These are phyloP conservation scores for Rhinoraja longicauda DNA, from an alignment of 2,797 vertebrate species.

Conservation along the genomic window DNA sequence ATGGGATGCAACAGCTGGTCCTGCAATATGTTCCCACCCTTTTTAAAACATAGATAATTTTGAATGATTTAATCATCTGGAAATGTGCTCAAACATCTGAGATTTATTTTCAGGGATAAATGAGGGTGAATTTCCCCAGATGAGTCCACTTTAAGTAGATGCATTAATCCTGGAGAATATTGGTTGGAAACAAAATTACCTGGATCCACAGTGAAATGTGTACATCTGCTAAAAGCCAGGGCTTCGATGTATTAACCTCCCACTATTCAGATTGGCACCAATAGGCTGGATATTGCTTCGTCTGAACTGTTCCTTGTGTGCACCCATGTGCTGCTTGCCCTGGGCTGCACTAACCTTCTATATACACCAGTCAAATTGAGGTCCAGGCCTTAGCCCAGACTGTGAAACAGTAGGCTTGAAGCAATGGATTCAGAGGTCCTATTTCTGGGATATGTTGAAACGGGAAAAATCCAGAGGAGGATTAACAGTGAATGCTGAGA, in stretches of 20 bases:
- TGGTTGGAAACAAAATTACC: background rate
- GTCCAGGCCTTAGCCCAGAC: too few relatives aligned
- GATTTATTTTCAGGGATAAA: background rate
- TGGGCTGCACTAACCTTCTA: too few relatives aligned
- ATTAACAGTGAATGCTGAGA: too few relatives aligned
- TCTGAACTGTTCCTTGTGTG: too few relatives aligned
- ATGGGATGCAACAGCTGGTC: background rate
- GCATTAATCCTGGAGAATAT: background rate
- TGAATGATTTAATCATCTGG: background rate
- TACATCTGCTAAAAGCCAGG: background rate
- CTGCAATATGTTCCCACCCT: background rate
- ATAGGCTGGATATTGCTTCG: too few relatives aligned
- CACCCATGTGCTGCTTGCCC: too few relatives aligned
- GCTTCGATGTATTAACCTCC: background rate
- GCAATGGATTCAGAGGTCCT: too few relatives aligned
- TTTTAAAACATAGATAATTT: background rate
- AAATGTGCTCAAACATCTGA: background rate
- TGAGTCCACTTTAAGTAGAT: background rate
- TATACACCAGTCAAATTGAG: too few relatives aligned
- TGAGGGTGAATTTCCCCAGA: too few relatives aligned
- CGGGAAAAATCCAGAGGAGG: too few relatives aligned
- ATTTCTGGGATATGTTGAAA: too few relatives aligned
- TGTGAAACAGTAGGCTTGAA: too few relatives aligned
- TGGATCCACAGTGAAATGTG: background rate
- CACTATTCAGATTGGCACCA: background rate